A percentile compares a stretch with the other conserved stretches of the same genome.
phyloP scores from a whole-genome alignment of 2,113 vertebrate genomes.

The Carassius gibelio region DNA sequence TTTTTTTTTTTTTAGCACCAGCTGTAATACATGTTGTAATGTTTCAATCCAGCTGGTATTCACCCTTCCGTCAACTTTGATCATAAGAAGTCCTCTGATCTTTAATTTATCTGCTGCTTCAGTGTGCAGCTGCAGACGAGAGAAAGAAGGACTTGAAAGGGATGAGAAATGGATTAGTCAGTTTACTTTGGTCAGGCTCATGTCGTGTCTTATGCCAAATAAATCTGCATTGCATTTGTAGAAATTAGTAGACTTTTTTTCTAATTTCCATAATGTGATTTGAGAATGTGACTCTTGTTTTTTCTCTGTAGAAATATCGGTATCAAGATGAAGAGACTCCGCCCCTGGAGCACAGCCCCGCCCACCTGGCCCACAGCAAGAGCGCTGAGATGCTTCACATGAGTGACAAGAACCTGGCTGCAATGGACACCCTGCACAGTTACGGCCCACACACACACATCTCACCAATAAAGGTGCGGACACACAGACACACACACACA shows the following conservation, averaged over 20 bases:
- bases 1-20: background rate
- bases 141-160: background rate
- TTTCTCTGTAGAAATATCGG: conserved; percentile 86
- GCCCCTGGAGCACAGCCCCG: conserved; percentile 90
- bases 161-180: background rate
- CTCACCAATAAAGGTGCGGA: conserved; percentile 89
- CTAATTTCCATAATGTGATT: background rate
- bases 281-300: conserved; percentile 30
- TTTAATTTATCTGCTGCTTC: background rate
- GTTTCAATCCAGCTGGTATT: background rate
- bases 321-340: conserved; percentile 96
- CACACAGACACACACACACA: background rate
- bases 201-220: background rate
- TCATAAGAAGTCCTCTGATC: background rate
- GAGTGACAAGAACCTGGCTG: conserved; percentile 93
- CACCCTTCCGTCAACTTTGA: background rate
- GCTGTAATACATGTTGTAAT: background rate
- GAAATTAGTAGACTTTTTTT: background rate
- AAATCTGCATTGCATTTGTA: background rate
- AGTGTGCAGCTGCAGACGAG: no score
- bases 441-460: conserved; percentile 95
- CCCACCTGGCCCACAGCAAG: conserved; percentile 86
- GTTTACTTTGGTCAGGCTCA: background rate
- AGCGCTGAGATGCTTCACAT: conserved; percentile 93
- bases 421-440: conserved; percentile 93